phyloP scores from a whole-genome alignment of 23 tunicate species.

The Trididemnum clinides region DNA sequence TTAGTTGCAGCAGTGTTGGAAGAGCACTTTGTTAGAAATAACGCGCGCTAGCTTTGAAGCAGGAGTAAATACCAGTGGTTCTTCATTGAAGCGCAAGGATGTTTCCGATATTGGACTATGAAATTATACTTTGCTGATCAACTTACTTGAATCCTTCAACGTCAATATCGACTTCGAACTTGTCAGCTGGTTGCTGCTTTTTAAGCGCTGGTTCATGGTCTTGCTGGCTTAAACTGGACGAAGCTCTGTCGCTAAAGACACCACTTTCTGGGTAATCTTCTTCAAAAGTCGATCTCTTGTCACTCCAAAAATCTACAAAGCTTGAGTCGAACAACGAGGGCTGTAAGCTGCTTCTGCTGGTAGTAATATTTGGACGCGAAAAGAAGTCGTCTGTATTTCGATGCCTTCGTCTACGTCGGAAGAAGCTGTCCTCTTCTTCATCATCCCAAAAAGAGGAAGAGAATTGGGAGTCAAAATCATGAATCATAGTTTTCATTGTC shows the following conservation, averaged over 20 bases:
- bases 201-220: background rate
- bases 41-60: no score
- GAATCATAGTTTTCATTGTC: slow-evolving; percentile 57
- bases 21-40: no score
- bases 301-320: slow-evolving; percentile 4
- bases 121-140: no score
- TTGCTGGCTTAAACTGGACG: background rate
- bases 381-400: slow-evolving; percentile 12
- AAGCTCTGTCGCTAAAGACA: slow-evolving; percentile 40
- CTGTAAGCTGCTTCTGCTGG: background rate
- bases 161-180: slow-evolving; percentile 66
- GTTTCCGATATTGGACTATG: no score
- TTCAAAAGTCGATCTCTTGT: background rate
- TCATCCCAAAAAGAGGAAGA: slow-evolving; percentile 47
- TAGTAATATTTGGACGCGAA: background rate
- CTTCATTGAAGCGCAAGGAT: no score
- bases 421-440: slow-evolving; percentile 20
- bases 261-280: slow-evolving; percentile 61
- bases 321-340: slow-evolving; percentile 10
- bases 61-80: no score
- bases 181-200: slow-evolving; percentile 13
- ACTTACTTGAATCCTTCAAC: slow-evolving; percentile 69
- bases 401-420: background rate
- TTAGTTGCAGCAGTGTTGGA: no score
- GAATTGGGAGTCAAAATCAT: slow-evolving; percentile 47